phyloP scores from a whole-genome alignment of 2,113 vertebrate genomes.

The Ceyx margarethae region DNA sequence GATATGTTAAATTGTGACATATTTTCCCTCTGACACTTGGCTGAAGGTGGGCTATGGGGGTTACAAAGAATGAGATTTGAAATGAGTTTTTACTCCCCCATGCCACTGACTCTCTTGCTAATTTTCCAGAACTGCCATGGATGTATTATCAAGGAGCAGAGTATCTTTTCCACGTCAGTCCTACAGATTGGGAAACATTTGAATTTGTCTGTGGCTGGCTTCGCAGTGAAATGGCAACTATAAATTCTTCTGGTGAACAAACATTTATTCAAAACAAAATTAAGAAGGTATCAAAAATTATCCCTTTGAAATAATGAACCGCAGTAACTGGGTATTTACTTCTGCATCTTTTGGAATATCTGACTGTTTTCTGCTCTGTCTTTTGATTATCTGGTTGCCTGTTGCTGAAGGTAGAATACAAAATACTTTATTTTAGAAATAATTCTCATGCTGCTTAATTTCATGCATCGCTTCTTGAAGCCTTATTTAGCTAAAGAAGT shows the following conservation, averaged over 20 bases:
- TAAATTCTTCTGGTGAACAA: conserved; percentile 86
- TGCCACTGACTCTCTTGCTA: background rate
- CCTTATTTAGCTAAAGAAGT: background rate
- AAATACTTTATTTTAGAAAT: background rate
- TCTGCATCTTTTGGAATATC: background rate
- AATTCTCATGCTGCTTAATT: background rate
- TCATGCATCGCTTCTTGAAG: background rate
- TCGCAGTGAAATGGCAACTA: conserved; percentile 77
- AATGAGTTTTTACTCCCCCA: background rate
- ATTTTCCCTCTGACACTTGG: background rate
- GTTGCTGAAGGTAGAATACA: background rate
- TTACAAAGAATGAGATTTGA: background rate
- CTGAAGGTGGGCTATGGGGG: rapidly evolving
- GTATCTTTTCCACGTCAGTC: conserved; percentile 80
- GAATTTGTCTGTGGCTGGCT: conserved; percentile 88
- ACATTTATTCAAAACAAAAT: conserved; percentile 85
- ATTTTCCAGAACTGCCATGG: conserved; percentile 85
- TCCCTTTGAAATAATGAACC: background rate
- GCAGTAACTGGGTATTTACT: background rate
- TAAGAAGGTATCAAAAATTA: conserved; percentile 74
- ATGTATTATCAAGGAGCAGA: conserved; percentile 87
- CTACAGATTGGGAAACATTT: conserved; percentile 78
- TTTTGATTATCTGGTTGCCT: background rate
- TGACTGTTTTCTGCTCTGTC: background rate
- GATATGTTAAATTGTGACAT: background rate